Evolutionary conservation across 2,888 invertebrate species (phyloP), one percentile per base, ranked within the genome.

Genomic region (Vanessa cardui): DNA sequence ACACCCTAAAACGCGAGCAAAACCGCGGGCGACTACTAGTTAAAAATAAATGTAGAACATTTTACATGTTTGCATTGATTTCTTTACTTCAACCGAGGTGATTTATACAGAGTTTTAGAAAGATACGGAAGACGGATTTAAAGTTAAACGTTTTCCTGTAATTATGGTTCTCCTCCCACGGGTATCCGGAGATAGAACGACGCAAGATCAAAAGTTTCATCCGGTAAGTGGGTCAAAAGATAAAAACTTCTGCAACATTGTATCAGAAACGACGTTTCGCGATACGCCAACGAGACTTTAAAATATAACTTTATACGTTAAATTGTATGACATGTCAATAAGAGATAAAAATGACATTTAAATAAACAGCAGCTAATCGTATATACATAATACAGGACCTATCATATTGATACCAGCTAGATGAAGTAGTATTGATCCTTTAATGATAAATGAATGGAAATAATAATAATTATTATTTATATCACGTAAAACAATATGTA

Each of bases 141-240:
- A 59, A 60, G 18, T 59, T 49, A 52, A 59, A 45, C 50, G 59
- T 59, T n/a, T 64, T 64, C 58, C 64, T 58, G 64, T 64, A 64
- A 58, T 64, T 64, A 64, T 16, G 16, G 44, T 8, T 52, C 31
- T 45, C 31, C 58, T 45, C 45, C 46, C 56, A 20, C 49, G 50
- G 31, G 60, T 3, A n/a, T 20, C 6, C 45, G 16, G 21, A 59
- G 59, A 59, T 59, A 20, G 45, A 59, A 60, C 59, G 65, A 26
- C 58, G 58, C 31, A 33, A 50, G 66, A 62, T 67, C 62, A 62
- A 62, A 67, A 67, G 62, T 62, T 58, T 62, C 20, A 52, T 44
- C 21, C 21, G 16, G 52, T 21, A 67, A 67, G 45, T 67, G 50
- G 62, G 58, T 67, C 67, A 58, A 50, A 45, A 62, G 58, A 67